Percentiles rank a stretch among this genome's conserved stretches.
These are phyloP conservation scores for Halictus rubicundus DNA, from an alignment of 1,140 invertebrate species.

Conservation along the genomic window DNA sequence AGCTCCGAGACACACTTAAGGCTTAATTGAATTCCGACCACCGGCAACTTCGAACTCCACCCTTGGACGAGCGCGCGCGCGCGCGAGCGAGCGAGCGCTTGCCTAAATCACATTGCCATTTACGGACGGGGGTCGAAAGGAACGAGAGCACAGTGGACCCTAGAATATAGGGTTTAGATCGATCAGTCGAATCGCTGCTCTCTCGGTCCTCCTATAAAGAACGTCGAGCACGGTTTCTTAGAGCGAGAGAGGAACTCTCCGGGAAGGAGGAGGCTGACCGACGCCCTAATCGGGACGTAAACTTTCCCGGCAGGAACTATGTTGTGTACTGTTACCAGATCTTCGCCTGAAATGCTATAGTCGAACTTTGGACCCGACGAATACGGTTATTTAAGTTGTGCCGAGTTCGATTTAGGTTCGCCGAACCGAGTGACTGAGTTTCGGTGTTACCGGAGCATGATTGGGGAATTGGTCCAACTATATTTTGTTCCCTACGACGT, in stretches of 20 bases:
- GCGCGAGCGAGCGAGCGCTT: too few species aligned
- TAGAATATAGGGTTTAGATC: conserved; percentile 28
- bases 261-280: neutral
- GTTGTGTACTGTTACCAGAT: too few species aligned
- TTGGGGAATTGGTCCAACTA: too few species aligned
- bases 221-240: neutral
- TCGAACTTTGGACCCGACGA: too few species aligned
- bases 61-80: conserved; percentile 19
- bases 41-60: conserved; percentile 63
- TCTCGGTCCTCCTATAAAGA: conserved; percentile 1
- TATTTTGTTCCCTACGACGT: too few species aligned
- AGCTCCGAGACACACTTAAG: conserved; percentile 71
- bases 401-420: too few species aligned
- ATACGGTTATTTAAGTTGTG: too few species aligned
- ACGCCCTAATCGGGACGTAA: neutral
- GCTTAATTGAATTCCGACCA: conserved; percentile 73
- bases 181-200: conserved; percentile 53
- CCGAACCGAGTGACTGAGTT: too few species aligned
- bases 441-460: too few species aligned
- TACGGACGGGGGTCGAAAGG: conserved; percentile 32
- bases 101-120: conserved; percentile 71
- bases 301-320: neutral
- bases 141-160: neutral
- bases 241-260: too few species aligned
- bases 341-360: too few species aligned